Percentiles rank a stretch among this genome's conserved stretches.
phyloP scores from a whole-genome alignment of 2,797 vertebrate genomes.

The Urophycis tenuis region DNA sequence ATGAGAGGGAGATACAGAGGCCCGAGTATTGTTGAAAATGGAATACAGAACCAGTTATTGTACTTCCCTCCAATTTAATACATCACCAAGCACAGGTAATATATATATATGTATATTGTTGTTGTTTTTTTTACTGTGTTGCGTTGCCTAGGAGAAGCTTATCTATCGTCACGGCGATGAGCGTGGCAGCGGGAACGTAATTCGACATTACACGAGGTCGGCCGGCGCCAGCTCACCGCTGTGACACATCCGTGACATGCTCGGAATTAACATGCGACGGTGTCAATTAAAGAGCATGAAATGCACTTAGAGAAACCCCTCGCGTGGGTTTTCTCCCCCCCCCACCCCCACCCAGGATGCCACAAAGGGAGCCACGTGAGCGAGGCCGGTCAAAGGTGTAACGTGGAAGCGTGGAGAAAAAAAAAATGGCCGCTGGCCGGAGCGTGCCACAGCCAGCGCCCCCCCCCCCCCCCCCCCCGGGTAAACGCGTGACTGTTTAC shows the following conservation, averaged over 20 bases:
- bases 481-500: too few relatives aligned
- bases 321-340: background rate
- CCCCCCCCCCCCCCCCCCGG: too few relatives aligned
- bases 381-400: background rate
- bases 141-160: conserved; percentile 56
- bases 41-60: conserved; percentile 7
- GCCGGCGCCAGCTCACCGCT: conserved; percentile 55
- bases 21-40: conserved; percentile 10
- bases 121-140: background rate
- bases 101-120: background rate
- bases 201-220: conserved; percentile 65
- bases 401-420: background rate
- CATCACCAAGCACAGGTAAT: conserved; percentile 7
- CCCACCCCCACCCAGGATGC: background rate
- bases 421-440: too few relatives aligned
- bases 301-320: conserved; percentile 50
- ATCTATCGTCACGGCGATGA: conserved; percentile 63
- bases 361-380: background rate
- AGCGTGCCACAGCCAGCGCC: too few relatives aligned
- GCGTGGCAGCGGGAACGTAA: conserved; percentile 62
- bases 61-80: conserved; percentile 1
- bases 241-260: conserved; percentile 65
- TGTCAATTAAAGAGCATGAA: conserved; percentile 70
- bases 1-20: conserved; percentile 2
- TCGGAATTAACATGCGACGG: conserved; percentile 63